Evolutionary conservation across 2,888 invertebrate genomes (phyloP).

Genomic region (Dynastes grantii): DNA sequence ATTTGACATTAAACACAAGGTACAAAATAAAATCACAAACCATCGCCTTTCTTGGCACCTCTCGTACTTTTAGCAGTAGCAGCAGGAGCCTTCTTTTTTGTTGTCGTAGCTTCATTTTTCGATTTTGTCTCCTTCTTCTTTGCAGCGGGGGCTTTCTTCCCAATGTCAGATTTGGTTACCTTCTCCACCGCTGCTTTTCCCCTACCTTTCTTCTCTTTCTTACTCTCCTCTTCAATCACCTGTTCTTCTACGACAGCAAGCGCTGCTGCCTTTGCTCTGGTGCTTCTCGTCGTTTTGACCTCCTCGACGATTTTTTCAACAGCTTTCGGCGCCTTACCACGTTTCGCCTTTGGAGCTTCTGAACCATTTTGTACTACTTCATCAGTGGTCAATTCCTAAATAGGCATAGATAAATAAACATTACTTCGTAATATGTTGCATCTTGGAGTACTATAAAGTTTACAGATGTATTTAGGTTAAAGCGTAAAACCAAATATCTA

Average conservation of each 20-base stretch:
- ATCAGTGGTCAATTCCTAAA: background rate
- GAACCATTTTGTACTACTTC: constrained; percentile 38
- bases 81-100: constrained; percentile 21
- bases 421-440: no score
- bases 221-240: constrained; percentile 61
- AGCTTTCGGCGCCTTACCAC: constrained; percentile 36
- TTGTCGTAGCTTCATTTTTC: constrained; percentile 8
- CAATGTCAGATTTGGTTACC: background rate
- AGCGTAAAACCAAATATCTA: background rate
- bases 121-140: background rate
- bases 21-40: constrained; percentile 50
- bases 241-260: constrained; percentile 55
- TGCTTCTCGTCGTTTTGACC: constrained; percentile 61
- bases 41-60: constrained; percentile 33
- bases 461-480: constrained; percentile 12
- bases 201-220: constrained; percentile 49
- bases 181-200: constrained; percentile 59
- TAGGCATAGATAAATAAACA: no score
- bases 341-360: constrained; percentile 33
- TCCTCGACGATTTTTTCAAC: constrained; percentile 64
- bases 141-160: constrained; percentile 3
- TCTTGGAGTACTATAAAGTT: no score
- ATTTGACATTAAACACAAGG: constrained; percentile 44
- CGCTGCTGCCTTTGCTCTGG: constrained; percentile 9
- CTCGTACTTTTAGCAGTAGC: constrained; percentile 38